Percentiles rank a stretch among this genome's conserved stretches.
Conservation (phyloP, 30 jellyfish, hydroid and myxozoan species). For the Chrysaora quinquecirrha region DNA sequence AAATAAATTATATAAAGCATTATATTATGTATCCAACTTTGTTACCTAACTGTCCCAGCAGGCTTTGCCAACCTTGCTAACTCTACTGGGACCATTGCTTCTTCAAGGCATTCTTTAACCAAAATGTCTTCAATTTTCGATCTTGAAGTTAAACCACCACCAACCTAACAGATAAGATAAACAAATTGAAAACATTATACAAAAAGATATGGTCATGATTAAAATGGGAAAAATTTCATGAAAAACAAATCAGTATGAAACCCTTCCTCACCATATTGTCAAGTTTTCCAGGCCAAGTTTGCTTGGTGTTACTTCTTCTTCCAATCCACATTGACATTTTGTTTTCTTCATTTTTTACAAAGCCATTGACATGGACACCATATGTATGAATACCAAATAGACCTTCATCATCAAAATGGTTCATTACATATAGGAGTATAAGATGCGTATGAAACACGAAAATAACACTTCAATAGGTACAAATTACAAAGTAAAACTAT, state of each 20-base stretch:
- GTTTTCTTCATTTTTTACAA: conserved; percentile 62
- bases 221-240: no score
- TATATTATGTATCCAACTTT: not conserved
- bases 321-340: conserved; percentile 90
- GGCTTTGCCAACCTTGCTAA: conserved; percentile 76
- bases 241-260: no score
- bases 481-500: no score
- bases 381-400: conserved; percentile 76
- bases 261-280: conserved; percentile 89
- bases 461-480: no score
- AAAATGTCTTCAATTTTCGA: conserved; percentile 64
- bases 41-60: conserved; percentile 90
- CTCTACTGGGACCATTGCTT: conserved; percentile 83
- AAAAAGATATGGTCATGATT: no score
- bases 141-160: conserved; percentile 89
- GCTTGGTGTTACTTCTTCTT: conserved; percentile 72
- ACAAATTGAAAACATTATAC: no score
- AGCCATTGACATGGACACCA: conserved; percentile 91
- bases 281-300: conserved; percentile 90
- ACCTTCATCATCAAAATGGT: conserved; percentile 38
- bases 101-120: conserved; percentile 89
- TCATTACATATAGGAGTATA: not conserved
- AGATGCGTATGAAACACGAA: not conserved
- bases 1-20: no score
- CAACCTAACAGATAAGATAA: conserved; percentile 62